Evolutionary conservation across 1,140 invertebrate species (phyloP).

Genomic region (Eumaeus atala): DNA sequence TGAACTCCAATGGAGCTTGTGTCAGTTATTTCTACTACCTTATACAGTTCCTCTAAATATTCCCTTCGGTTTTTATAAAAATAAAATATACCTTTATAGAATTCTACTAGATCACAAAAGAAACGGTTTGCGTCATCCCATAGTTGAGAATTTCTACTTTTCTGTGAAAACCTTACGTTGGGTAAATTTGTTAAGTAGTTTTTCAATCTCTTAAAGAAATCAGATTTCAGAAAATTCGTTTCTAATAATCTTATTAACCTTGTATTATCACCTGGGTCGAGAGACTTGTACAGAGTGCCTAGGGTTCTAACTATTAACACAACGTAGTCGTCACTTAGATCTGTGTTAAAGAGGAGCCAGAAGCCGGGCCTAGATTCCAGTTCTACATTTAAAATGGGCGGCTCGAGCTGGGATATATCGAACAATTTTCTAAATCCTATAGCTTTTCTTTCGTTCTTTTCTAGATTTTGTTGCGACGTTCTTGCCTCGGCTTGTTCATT

Average conservation of each 20-base stretch:
- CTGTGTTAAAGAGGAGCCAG: conserved; percentile 50
- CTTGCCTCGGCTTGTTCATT: conserved; percentile 14
- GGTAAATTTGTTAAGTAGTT: conserved; percentile 45
- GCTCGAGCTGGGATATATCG: conserved; percentile 37
- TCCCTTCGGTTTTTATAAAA: conserved; percentile 33
- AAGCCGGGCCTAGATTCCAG: conserved; percentile 47
- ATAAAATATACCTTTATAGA: conserved; percentile 46
- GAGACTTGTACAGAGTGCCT: conserved; percentile 42
- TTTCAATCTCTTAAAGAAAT: conserved; percentile 44
- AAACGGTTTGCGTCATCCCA: conserved; percentile 59
- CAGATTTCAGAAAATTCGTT: conserved; percentile 48
- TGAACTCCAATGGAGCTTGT: conserved; percentile 44
- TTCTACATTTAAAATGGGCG: conserved; percentile 41
- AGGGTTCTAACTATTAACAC: conserved; percentile 56
- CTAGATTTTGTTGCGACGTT: conserved; percentile 13
- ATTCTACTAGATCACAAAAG: conserved; percentile 37
- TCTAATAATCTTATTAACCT: conserved; percentile 42
- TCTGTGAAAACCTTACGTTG: conserved; percentile 45
- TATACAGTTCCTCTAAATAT: conserved; percentile 34
- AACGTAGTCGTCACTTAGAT: conserved; percentile 58
- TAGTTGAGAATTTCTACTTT: conserved; percentile 51
- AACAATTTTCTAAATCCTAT: conserved; percentile 44
- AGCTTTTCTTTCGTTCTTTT: conserved; percentile 16
- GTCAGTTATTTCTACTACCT: conserved; percentile 42
- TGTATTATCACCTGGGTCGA: conserved; percentile 44